These are phyloP conservation scores for Globodera ellingtonae DNA, from an alignment of 1,140 invertebrate genomes.

Conservation along the genomic window DNA sequence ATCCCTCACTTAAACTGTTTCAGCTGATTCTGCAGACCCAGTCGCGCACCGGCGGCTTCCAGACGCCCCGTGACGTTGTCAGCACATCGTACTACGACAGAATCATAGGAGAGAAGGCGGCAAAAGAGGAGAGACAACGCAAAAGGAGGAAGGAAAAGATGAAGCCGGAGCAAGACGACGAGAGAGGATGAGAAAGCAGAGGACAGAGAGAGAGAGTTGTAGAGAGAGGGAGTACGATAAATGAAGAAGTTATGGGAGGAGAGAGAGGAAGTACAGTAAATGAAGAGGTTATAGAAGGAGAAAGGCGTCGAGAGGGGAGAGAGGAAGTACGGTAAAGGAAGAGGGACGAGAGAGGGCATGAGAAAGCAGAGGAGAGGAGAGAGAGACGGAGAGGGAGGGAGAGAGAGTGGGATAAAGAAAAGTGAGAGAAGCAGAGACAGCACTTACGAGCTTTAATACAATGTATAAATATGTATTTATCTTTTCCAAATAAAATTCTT, in stretches of 20 bases:
- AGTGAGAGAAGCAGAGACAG: neutral
- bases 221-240: neutral
- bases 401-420: neutral
- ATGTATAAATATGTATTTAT: neutral
- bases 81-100: slow-evolving; percentile 40
- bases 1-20: slow-evolving; percentile 27
- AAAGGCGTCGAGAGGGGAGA: neutral
- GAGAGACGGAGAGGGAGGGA: neutral
- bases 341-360: neutral
- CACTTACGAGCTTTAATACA: too few relatives aligned
- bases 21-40: slow-evolving; percentile 39
- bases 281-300: neutral
- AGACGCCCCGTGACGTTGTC: slow-evolving; percentile 44
- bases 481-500: neutral
- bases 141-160: slow-evolving; percentile 4
- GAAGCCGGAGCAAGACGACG: neutral
- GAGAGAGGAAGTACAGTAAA: neutral
- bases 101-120: slow-evolving; percentile 18
- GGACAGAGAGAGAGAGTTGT: neutral
- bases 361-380: neutral
- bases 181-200: slow-evolving; percentile 1
- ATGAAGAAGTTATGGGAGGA: neutral
- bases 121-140: slow-evolving; percentile 8
- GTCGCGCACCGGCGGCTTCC: slow-evolving; percentile 44
- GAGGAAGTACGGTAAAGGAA: neutral